phyloP scores from a whole-genome alignment of 2,888 invertebrate genomes.

The Linyphia triangularis region DNA sequence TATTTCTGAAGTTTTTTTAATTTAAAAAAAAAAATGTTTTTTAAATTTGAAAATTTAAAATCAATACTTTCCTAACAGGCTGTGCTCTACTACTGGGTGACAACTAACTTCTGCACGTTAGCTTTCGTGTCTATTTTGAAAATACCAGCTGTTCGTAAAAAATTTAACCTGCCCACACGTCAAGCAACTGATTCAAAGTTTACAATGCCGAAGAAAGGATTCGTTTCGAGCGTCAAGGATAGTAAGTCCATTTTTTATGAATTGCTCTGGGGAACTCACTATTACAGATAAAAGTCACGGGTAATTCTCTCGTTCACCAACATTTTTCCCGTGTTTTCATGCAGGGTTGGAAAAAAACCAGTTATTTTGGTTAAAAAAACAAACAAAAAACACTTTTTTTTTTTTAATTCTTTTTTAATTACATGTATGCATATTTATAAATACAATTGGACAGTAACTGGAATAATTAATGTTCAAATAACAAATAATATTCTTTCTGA shows the following conservation, averaged over 20 bases:
- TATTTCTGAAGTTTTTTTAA: neutral
- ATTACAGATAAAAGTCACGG: neutral
- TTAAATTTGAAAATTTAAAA: neutral
- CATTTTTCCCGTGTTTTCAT: no score
- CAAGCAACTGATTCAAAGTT: slow-evolving; percentile 83
- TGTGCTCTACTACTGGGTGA: slow-evolving; percentile 93
- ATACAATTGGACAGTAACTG: no score
- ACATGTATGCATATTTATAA: no score
- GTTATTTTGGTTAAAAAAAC: no score
- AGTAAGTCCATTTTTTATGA: slow-evolving; percentile 24
- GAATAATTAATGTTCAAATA: no score
- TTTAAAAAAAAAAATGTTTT: neutral
- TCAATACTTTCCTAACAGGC: slow-evolving; percentile 81
- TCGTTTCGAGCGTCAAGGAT: slow-evolving; percentile 84
- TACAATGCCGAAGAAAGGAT: slow-evolving; percentile 85
- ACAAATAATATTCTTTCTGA: no score
- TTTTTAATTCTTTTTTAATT: no score
- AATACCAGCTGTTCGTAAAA: slow-evolving; percentile 86
- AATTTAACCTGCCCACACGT: slow-evolving; percentile 87
- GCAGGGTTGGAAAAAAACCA: no score
- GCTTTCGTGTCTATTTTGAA: slow-evolving; percentile 88
- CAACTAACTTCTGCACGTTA: slow-evolving; percentile 91
- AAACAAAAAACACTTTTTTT: no score
- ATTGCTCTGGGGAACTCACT: no score
- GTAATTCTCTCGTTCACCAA: no score